A percentile compares a stretch with the other conserved stretches of the same genome.
These are phyloP conservation scores for Ptilodon capucinus DNA, from an alignment of 2,888 invertebrate species.

Conservation along the genomic window DNA sequence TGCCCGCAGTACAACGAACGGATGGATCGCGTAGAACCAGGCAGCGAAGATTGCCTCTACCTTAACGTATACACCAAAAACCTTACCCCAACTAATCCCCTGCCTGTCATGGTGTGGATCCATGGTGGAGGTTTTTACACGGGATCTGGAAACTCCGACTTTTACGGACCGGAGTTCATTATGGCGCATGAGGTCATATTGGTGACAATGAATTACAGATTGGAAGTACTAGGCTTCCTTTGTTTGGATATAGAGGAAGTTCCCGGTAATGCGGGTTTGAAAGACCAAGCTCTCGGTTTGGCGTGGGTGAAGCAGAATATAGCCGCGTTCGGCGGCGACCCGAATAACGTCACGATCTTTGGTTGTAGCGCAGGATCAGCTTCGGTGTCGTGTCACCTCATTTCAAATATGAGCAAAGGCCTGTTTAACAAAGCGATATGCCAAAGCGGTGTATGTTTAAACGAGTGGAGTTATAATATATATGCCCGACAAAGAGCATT, in stretches of 20 bases:
- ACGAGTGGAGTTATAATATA: slow-evolving; percentile 68
- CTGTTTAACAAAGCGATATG: slow-evolving; percentile 75
- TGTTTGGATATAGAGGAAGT: slow-evolving; percentile 72
- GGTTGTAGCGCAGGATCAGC: slow-evolving; percentile 77
- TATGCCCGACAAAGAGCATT: slow-evolving; percentile 65
- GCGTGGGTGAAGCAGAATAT: slow-evolving; percentile 75
- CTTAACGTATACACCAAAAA: slow-evolving; percentile 85
- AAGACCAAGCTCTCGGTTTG: slow-evolving; percentile 77
- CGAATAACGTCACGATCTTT: slow-evolving; percentile 69
- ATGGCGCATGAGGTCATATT: slow-evolving; percentile 67
- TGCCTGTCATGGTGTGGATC: slow-evolving; percentile 77
- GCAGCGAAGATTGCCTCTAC: slow-evolving; percentile 86
- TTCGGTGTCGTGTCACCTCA: slow-evolving; percentile 61
- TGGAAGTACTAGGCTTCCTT: slow-evolving; percentile 75
- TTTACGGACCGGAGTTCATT: slow-evolving; percentile 76
- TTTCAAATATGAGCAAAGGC: slow-evolving; percentile 69
- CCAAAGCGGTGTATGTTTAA: slow-evolving; percentile 75
- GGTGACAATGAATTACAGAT: slow-evolving; percentile 75
- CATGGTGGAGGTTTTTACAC: slow-evolving; percentile 78
- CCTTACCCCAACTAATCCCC: slow-evolving; percentile 35
- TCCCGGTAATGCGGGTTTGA: slow-evolving; percentile 75
- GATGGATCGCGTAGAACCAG: slow-evolving; percentile 73
- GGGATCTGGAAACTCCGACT: slow-evolving; percentile 75
- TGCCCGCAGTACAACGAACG: slow-evolving; percentile 77
- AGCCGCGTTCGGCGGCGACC: slow-evolving; percentile 66